These are phyloP conservation scores for Caerostris darwini DNA, from an alignment of 1,140 invertebrate genomes.

Conservation along the genomic window DNA sequence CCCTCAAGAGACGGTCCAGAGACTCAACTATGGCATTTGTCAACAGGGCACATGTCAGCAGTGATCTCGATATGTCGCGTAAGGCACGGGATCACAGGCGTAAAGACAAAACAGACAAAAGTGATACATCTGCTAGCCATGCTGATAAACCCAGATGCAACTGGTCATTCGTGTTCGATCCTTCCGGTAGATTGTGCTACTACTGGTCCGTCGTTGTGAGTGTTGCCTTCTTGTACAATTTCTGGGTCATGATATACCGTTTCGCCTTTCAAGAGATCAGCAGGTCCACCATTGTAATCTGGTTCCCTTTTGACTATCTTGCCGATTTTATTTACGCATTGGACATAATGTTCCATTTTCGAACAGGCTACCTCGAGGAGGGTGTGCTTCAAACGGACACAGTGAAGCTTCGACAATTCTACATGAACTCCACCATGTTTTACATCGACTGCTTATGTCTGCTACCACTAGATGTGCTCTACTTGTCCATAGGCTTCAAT, in stretches of 20 bases:
- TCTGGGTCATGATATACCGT: slow-evolving; percentile 99
- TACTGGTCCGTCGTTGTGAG: slow-evolving; percentile 99
- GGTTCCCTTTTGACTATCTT: slow-evolving; percentile 98
- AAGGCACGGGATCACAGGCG: slow-evolving; percentile 81
- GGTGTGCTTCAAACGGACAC: slow-evolving; percentile 98
- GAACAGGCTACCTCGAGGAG: slow-evolving; percentile 97
- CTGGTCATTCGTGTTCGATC: slow-evolving; percentile 89
- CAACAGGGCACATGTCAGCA: slow-evolving; percentile 83
- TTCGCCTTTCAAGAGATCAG: slow-evolving; percentile 95
- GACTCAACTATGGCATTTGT: slow-evolving; percentile 84
- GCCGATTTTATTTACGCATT: slow-evolving; percentile 97
- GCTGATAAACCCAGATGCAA: slow-evolving; percentile 84
- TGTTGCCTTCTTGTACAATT: slow-evolving; percentile 98
- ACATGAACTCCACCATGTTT: slow-evolving; percentile 99
- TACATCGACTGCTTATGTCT: slow-evolving; percentile 99
- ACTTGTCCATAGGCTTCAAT: slow-evolving; percentile 98
- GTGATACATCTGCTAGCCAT: slow-evolving; percentile 80
- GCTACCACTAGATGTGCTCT: slow-evolving; percentile 98
- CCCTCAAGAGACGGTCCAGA: slow-evolving; percentile 79
- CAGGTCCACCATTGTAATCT: slow-evolving; percentile 90
- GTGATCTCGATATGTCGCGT: slow-evolving; percentile 78
- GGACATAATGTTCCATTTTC: slow-evolving; percentile 98
- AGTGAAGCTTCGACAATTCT: slow-evolving; percentile 95
- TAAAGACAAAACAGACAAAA: slow-evolving; percentile 85
- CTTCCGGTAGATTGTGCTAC: slow-evolving; percentile 93